A percentile compares a stretch with the other conserved stretches of the same genome.
These are phyloP conservation scores for Pollenia labialis DNA, from an alignment of 2,888 invertebrate species.

Conservation along the genomic window DNA sequence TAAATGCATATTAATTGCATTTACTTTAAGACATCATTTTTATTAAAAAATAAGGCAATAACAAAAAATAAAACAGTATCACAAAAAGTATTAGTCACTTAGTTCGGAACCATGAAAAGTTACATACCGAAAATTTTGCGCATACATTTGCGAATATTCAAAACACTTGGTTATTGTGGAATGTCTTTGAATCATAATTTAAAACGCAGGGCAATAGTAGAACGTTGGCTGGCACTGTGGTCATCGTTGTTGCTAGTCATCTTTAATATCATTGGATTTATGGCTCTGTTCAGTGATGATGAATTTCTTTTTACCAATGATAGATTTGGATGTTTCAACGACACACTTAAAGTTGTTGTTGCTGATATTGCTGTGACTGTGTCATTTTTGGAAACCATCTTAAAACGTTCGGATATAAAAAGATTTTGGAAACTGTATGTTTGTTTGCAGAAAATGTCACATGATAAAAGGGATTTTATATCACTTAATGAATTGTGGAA, in stretches of 20 bases:
- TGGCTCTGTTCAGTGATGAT: slow-evolving; percentile 70
- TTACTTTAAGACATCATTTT: slow-evolving; percentile 6
- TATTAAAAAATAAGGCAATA: neutral
- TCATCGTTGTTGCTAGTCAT: slow-evolving; percentile 67
- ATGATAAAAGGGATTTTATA: neutral
- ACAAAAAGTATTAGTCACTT: neutral
- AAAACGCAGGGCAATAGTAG: slow-evolving; percentile 21
- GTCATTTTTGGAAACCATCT: slow-evolving; percentile 76
- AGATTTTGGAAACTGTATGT: slow-evolving; percentile 76
- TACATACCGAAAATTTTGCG: slow-evolving; percentile 67
- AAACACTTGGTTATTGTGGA: slow-evolving; percentile 77
- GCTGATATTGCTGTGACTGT: slow-evolving; percentile 76
- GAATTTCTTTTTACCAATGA: slow-evolving; percentile 75
- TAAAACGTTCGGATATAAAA: slow-evolving; percentile 64
- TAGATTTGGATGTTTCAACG: slow-evolving; percentile 77
- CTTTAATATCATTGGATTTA: slow-evolving; percentile 64
- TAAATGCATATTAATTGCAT: neutral
- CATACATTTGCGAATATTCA: slow-evolving; percentile 77
- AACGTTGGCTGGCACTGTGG: slow-evolving; percentile 74
- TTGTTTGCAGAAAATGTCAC: slow-evolving; percentile 21
- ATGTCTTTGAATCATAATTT: slow-evolving; percentile 74
- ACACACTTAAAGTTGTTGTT: slow-evolving; percentile 76
- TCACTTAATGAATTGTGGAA: slow-evolving; percentile 62
- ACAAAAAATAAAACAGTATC: neutral
- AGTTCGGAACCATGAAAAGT: slow-evolving; percentile 6